A percentile compares a stretch with the other conserved stretches of the same genome.
These are phyloP conservation scores for Punctoribates punctum DNA, from an alignment of 2,888 invertebrate genomes.

Conservation along the genomic window DNA sequence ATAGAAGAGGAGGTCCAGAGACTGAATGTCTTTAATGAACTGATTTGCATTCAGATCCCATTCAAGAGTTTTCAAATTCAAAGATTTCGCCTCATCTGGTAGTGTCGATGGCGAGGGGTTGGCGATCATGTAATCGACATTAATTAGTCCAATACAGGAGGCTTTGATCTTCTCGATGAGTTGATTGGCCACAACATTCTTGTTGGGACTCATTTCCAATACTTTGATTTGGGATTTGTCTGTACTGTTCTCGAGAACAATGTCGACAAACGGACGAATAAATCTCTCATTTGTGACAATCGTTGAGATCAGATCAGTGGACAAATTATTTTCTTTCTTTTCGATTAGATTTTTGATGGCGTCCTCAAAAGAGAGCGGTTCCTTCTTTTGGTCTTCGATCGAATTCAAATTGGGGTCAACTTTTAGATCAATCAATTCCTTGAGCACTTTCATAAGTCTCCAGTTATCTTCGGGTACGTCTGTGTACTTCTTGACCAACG, in stretches of 20 bases:
- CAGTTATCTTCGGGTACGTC: conserved; percentile 44
- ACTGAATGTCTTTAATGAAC: conserved; percentile 51
- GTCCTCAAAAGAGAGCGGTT: conserved; percentile 40
- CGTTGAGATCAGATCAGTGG: conserved; percentile 48
- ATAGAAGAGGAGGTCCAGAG: conserved; percentile 51
- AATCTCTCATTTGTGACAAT: conserved; percentile 48
- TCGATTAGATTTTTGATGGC: conserved; percentile 45
- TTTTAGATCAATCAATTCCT: conserved; percentile 38
- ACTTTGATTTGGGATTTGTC: conserved; percentile 68
- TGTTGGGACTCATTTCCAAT: conserved; percentile 61
- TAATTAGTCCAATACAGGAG: conserved; percentile 46
- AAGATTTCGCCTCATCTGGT: conserved; percentile 51
- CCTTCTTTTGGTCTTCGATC: conserved; percentile 39
- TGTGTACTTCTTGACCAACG: conserved; percentile 45
- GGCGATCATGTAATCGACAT: conserved; percentile 62
- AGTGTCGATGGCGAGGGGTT: conserved; percentile 56
- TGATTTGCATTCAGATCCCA: conserved; percentile 62
- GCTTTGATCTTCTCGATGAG: conserved; percentile 47
- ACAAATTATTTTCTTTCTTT: conserved; percentile 45
- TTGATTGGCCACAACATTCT: conserved; percentile 42
- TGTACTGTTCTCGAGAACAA: conserved; percentile 71
- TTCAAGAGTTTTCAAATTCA: conserved; percentile 60
- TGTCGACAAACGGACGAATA: conserved; percentile 61
- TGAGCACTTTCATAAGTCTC: conserved; percentile 43
- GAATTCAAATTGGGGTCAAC: conserved; percentile 37